Evolutionary conservation across 2,797 vertebrate species (phyloP).

Genomic region (Numenius phaeopus): DNA sequence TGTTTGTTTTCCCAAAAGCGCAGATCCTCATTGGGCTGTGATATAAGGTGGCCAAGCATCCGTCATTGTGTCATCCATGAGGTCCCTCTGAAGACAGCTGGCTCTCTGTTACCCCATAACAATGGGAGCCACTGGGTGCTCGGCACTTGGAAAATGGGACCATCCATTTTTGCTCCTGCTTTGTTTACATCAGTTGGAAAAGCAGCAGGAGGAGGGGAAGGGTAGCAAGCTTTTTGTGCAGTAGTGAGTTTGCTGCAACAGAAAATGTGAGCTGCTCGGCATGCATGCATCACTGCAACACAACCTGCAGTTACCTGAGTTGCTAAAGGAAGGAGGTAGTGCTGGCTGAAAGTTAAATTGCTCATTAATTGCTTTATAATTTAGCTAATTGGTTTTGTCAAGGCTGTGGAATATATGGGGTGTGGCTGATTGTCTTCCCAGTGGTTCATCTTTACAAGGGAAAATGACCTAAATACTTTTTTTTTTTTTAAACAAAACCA

Average conservation of each 20-base stretch:
- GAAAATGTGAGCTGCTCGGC: background rate
- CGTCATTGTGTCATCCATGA: background rate
- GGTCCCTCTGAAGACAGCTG: constrained; percentile 10
- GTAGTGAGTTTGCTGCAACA: background rate
- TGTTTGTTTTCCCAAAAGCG: background rate
- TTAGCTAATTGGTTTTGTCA: constrained; percentile 27
- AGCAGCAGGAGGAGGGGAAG: background rate
- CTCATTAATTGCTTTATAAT: constrained; percentile 16
- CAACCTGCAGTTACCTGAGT: background rate
- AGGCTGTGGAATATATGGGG: background rate
- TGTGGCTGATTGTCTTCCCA: background rate
- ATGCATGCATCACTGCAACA: background rate
- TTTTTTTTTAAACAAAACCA: background rate
- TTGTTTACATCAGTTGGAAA: background rate
- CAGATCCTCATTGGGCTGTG: background rate
- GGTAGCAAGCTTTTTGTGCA: background rate
- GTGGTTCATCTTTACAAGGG: background rate
- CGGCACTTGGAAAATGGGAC: background rate
- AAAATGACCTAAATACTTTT: background rate
- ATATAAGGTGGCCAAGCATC: background rate
- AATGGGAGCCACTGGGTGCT: constrained; percentile 41
- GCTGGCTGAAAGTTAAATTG: background rate
- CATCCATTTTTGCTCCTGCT: background rate
- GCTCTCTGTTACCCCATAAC: constrained; percentile 35
- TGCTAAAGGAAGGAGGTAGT: background rate